These are phyloP conservation scores for Mesodorylaimus sp. DNA, from an alignment of 2,888 invertebrate species.

Conservation along the genomic window DNA sequence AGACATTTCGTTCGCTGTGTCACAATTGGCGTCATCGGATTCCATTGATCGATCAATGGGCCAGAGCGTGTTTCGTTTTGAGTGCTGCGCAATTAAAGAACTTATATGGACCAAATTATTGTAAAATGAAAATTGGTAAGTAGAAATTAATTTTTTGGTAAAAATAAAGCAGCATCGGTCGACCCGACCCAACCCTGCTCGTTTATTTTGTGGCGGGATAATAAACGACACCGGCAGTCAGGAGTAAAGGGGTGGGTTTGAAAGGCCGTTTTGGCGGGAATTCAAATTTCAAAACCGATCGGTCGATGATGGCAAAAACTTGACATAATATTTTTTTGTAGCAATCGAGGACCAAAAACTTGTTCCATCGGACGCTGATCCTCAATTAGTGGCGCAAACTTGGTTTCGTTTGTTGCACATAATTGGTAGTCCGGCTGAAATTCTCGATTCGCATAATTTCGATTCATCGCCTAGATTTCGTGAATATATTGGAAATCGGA, in stretches of 20 bases:
- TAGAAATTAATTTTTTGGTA: no score
- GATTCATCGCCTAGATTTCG: constrained; percentile 43
- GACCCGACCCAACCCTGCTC: no score
- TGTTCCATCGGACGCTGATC: constrained; percentile 62
- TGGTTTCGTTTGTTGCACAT: constrained; percentile 89
- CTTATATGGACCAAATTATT: constrained; percentile 53
- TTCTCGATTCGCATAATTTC: constrained; percentile 29
- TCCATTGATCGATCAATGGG: constrained; percentile 68
- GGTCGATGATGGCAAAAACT: neutral
- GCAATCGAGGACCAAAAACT: constrained; percentile 66
- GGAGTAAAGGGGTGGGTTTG: no score
- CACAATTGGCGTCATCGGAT: constrained; percentile 81
- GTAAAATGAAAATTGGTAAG: constrained; percentile 31
- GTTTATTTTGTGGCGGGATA: no score
- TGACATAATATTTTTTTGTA: constrained; percentile 29
- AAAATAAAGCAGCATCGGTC: no score
- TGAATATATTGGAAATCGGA: constrained; percentile 46
- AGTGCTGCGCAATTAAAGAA: constrained; percentile 49
- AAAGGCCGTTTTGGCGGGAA: no score
- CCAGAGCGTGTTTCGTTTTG: constrained; percentile 76
- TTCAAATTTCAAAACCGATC: constrained; percentile 5
- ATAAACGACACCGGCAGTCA: no score
- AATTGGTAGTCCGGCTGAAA: constrained; percentile 78
- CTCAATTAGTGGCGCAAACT: constrained; percentile 74
- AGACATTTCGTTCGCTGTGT: constrained; percentile 76